A percentile compares a stretch with the other conserved stretches of the same genome.
Evolutionary conservation across 2,888 invertebrate genomes (phyloP).

Genomic region (Chouioia cunea): DNA sequence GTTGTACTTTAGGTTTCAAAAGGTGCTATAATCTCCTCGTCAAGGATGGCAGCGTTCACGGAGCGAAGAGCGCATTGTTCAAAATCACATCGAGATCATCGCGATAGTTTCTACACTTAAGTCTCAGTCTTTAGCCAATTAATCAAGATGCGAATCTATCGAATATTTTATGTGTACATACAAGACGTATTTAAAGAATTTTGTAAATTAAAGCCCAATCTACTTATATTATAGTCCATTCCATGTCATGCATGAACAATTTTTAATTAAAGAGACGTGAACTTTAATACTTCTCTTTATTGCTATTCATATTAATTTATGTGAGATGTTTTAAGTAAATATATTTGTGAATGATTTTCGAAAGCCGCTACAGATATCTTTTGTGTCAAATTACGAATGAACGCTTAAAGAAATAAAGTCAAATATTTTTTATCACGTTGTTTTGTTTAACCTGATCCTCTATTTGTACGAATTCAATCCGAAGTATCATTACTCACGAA

Average conservation of each 20-base stretch:
- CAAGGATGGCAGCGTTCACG: constrained; percentile 65
- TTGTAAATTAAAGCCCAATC: constrained; percentile 41
- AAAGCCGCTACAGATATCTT: constrained; percentile 29
- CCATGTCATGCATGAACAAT: constrained; percentile 40
- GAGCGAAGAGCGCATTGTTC: constrained; percentile 65
- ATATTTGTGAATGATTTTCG: constrained; percentile 42
- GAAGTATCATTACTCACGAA: too few species aligned
- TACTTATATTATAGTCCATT: constrained; percentile 47
- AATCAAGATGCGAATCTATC: constrained; percentile 31
- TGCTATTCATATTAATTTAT: constrained; percentile 41
- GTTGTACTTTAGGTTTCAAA: constrained; percentile 58
- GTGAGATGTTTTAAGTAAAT: constrained; percentile 23
- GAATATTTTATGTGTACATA: constrained; percentile 45
- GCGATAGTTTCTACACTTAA: constrained; percentile 60
- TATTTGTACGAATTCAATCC: not conserved
- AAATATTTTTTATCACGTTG: constrained; percentile 40
- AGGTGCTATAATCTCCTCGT: constrained; percentile 64
- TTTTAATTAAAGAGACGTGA: constrained; percentile 25
- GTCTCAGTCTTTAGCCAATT: constrained; percentile 40
- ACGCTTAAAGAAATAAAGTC: constrained; percentile 39
- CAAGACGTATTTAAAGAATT: constrained; percentile 44
- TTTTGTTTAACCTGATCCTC: constrained; percentile 5
- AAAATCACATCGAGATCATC: constrained; percentile 64
- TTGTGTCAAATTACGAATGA: constrained; percentile 36
- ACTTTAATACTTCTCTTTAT: constrained; percentile 19